Evolutionary conservation across 1,140 invertebrate species (phyloP).

Genomic region (Calliopsis andreniformis): DNA sequence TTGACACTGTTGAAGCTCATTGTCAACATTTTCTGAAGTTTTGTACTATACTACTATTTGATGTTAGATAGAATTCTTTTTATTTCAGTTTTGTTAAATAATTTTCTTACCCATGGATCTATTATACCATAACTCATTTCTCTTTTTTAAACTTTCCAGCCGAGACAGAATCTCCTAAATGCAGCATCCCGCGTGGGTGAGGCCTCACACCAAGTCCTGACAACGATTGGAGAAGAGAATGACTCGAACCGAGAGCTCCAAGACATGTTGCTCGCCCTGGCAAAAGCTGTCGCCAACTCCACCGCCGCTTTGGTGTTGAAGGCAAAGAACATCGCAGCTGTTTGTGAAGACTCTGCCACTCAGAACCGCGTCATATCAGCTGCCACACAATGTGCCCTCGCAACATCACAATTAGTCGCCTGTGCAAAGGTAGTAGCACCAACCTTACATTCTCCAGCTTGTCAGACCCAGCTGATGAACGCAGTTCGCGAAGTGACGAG

Average conservation of each 20-base stretch:
- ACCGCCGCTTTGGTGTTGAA: conserved; percentile 97
- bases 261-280: conserved; percentile 93
- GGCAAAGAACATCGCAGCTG: conserved; percentile 95
- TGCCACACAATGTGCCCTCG: conserved; percentile 97
- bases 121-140: not conserved
- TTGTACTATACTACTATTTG: not conserved
- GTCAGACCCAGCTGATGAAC: conserved; percentile 95
- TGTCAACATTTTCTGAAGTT: not conserved
- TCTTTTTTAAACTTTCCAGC: conserved; percentile 81
- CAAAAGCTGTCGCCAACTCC: conserved; percentile 98
- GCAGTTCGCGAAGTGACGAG: conserved; percentile 96
- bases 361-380: conserved; percentile 96
- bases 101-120: not conserved
- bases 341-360: conserved; percentile 87
- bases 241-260: conserved; percentile 89
- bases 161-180: conserved; percentile 94
- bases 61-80: not conserved
- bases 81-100: not conserved
- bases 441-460: conserved; percentile 93
- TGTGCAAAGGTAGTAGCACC: conserved; percentile 97
- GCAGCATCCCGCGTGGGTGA: conserved; percentile 98
- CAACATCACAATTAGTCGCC: conserved; percentile 98
- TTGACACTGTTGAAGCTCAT: not conserved
- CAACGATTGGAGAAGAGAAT: conserved; percentile 96
- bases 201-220: conserved; percentile 95